These are phyloP conservation scores for Sebastes goodei DNA, from an alignment of 2,797 vertebrate genomes.

Conservation along the genomic window DNA sequence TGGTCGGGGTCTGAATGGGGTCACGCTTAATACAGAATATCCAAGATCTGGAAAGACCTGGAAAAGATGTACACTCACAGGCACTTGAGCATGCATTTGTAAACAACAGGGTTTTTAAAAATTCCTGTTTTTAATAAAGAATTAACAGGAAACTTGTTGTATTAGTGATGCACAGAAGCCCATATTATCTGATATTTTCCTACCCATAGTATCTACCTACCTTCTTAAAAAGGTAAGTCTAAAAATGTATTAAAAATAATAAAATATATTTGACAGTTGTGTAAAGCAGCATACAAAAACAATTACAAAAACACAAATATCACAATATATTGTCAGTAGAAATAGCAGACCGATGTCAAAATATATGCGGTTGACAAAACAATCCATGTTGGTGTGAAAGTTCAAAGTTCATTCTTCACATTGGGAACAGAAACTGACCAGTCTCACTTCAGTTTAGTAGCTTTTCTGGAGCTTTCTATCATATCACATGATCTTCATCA, in stretches of 20 bases:
- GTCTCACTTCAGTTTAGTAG: background rate
- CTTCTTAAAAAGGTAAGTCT: background rate
- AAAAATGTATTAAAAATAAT: background rate
- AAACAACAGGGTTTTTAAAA: background rate
- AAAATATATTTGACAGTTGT: background rate
- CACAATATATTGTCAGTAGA: background rate
- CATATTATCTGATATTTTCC: background rate
- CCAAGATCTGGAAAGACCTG: background rate
- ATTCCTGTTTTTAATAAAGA: background rate
- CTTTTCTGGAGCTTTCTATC: background rate
- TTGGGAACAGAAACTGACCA: too few species aligned
- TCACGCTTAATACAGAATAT: background rate
- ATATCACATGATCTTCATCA: background rate
- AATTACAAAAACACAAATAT: background rate
- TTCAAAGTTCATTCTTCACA: too few species aligned
- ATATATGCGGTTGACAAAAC: background rate
- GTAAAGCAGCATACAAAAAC: background rate
- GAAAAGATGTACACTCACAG: background rate
- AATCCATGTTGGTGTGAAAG: background rate
- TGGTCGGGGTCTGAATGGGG: background rate
- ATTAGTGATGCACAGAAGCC: background rate
- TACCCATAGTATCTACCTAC: background rate
- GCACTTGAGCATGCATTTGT: background rate
- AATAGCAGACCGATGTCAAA: background rate
- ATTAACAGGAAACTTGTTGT: background rate